These are phyloP conservation scores for Pagetopsis macropterus DNA, from an alignment of 2,797 vertebrate genomes.

Conservation along the genomic window DNA sequence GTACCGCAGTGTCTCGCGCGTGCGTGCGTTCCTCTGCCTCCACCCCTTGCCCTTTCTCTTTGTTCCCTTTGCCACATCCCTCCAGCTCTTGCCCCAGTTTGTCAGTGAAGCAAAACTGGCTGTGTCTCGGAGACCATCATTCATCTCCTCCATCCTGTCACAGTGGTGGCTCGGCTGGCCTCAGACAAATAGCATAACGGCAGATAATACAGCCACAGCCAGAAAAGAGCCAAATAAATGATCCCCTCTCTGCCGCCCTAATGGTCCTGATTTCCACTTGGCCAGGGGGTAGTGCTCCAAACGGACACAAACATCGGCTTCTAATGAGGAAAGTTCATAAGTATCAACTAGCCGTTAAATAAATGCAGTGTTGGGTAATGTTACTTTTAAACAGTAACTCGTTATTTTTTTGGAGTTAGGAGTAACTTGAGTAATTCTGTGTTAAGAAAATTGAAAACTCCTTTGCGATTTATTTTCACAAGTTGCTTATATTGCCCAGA, in stretches of 20 bases:
- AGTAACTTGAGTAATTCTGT: no score
- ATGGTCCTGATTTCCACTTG: conserved; percentile 63
- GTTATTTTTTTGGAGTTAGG: no score
- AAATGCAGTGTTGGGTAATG: not conserved
- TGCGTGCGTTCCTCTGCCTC: conserved; percentile 21
- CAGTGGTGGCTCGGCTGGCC: conserved; percentile 55
- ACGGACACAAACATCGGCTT: conserved; percentile 22
- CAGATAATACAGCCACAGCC: conserved; percentile 75
- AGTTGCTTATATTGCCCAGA: no score
- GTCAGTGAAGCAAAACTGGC: conserved; percentile 84
- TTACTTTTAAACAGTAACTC: no score
- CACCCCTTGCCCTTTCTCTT: conserved; percentile 32
- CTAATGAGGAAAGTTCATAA: conserved; percentile 41
- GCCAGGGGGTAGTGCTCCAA: conserved; percentile 44
- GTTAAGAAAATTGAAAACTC: no score
- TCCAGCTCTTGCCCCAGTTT: conserved; percentile 81
- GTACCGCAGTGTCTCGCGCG: conserved; percentile 35
- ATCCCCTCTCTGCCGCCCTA: conserved; percentile 61
- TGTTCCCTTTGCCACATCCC: conserved; percentile 53
- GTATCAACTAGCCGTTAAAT: conserved; percentile 30
- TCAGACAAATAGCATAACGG: conserved; percentile 81
- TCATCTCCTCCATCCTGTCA: conserved; percentile 70
- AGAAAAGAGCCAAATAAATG: conserved; percentile 79
- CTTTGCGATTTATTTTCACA: no score
- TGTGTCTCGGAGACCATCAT: conserved; percentile 73